Conservation (phyloP, 2,113 vertebrate species). For the Gobiocypris rarus region DNA sequence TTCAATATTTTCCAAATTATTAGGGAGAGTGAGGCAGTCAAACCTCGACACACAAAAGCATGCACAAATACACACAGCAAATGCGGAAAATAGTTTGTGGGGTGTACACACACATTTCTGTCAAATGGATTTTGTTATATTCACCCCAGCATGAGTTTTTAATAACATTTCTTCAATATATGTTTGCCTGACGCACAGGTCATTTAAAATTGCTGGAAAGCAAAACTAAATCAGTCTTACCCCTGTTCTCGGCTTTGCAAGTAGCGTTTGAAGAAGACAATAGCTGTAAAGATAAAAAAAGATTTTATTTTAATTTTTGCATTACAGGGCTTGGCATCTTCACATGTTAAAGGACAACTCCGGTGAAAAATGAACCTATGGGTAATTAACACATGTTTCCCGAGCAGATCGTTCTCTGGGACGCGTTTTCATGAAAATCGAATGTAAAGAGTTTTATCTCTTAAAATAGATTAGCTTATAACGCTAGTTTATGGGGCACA, state of each 20-base stretch:
- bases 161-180: neutral
- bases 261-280: constrained; percentile 45
- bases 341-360: no score
- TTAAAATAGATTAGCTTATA: no score
- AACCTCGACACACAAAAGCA: neutral
- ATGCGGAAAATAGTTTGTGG: neutral
- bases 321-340: neutral
- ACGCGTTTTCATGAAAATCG: no score
- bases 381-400: no score
- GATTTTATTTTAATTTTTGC: neutral
- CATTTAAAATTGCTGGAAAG: neutral
- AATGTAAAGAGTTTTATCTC: no score
- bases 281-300: constrained; percentile 28
- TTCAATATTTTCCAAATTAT: neutral
- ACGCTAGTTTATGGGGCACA: no score
- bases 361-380: no score
- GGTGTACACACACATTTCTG: neutral
- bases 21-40: neutral
- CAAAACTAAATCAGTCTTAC: constrained; percentile 40
- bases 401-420: no score
- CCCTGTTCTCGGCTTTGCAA: constrained; percentile 51
- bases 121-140: constrained; percentile 11
- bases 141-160: neutral
- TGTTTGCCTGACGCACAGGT: neutral
- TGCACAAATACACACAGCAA: neutral